Evolutionary conservation across 2,113 vertebrate genomes (phyloP).

Genomic region (Cochlearius cochlearius): DNA sequence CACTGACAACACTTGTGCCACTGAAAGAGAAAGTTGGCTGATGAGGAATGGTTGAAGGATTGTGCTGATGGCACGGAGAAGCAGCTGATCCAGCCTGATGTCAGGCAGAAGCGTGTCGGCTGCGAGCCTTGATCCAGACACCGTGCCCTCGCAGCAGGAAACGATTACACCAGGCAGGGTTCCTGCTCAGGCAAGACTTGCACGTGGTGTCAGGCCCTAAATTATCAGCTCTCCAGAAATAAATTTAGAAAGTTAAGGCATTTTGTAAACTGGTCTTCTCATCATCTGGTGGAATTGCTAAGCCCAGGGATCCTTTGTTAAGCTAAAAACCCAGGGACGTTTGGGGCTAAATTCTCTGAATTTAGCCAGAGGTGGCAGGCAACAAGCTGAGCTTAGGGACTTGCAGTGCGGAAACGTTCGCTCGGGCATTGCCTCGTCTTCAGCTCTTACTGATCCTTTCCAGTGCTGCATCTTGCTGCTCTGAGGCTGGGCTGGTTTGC

Average conservation of each 20-base stretch:
- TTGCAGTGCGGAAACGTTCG: not conserved
- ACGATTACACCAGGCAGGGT: not conserved
- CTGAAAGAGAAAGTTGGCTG: not conserved
- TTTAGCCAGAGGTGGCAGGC: not conserved
- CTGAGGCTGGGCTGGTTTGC: not conserved
- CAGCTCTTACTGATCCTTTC: not conserved
- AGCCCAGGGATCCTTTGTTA: not conserved
- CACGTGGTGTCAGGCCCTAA: not conserved
- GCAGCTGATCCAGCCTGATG: not conserved
- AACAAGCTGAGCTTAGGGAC: not conserved
- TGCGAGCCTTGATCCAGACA: not conserved
- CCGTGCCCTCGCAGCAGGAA: not conserved
- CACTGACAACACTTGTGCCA: not conserved
- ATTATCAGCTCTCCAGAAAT: constrained; percentile 9
- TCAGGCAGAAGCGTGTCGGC: not conserved
- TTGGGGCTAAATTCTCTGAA: not conserved
- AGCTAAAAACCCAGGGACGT: not conserved
- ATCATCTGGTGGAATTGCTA: not conserved
- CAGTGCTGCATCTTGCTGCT: not conserved
- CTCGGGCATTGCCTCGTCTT: not conserved
- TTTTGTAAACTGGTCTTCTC: not conserved
- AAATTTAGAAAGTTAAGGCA: not conserved
- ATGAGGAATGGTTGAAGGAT: not conserved
- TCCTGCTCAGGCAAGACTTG: constrained; percentile 23
- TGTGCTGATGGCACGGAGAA: not conserved